These are phyloP conservation scores for Cynopterus sphinx DNA, from an alignment of 2,797 vertebrate species.

Conservation along the genomic window DNA sequence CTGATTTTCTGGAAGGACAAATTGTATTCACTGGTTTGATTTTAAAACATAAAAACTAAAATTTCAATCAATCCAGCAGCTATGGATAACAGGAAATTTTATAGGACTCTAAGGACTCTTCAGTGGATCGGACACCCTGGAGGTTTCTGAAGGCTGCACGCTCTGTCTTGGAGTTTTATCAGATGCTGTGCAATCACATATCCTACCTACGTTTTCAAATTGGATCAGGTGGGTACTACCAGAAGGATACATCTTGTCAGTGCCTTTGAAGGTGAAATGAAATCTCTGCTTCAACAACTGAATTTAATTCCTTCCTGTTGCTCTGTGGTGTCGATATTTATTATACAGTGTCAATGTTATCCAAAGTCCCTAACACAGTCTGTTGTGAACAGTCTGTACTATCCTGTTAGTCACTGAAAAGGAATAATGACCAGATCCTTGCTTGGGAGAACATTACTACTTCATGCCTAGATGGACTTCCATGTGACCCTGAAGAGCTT, in stretches of 20 bases:
- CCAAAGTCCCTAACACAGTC: neutral
- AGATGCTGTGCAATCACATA: neutral
- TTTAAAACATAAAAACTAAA: constrained; percentile 50
- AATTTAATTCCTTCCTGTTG: constrained; percentile 46
- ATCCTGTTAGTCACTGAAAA: neutral
- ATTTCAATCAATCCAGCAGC: constrained; percentile 1
- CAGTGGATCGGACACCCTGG: neutral
- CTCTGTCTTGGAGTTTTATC: neutral
- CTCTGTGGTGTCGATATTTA: neutral
- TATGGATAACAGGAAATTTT: neutral
- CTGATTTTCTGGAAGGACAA: constrained; percentile 54
- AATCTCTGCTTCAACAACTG: neutral
- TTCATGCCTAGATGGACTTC: neutral
- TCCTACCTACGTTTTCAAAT: neutral
- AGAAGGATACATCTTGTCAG: constrained; percentile 25
- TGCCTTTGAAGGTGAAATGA: constrained; percentile 12
- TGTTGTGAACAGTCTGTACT: neutral
- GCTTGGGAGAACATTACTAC: neutral
- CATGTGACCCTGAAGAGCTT: neutral
- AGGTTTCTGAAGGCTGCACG: neutral
- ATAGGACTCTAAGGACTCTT: neutral
- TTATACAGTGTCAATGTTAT: neutral
- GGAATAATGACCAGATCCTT: neutral
- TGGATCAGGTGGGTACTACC: neutral
- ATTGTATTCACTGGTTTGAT: constrained; percentile 28